phyloP scores from a whole-genome alignment of 1,140 invertebrate genomes.

The Littorina saxatilis region DNA sequence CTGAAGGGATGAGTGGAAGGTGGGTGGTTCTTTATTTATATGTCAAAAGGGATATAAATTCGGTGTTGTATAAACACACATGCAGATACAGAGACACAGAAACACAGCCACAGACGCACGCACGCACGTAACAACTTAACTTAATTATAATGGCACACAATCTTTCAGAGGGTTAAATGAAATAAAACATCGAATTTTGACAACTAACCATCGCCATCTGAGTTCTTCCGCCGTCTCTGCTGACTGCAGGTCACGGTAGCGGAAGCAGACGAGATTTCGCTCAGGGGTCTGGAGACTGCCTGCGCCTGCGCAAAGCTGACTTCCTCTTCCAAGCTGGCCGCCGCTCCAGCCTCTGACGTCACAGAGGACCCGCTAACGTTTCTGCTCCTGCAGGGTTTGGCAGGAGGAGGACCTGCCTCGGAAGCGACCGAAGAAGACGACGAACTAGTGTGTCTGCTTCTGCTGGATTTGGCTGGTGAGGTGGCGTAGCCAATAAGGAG shows the following conservation, averaged over 20 bases:
- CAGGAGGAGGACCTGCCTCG: neutral
- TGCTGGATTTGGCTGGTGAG: neutral
- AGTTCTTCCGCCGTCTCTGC: slow-evolving; percentile 31
- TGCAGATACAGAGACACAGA: no score
- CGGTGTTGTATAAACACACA: no score
- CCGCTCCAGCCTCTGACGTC: slow-evolving; percentile 52
- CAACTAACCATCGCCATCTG: slow-evolving; percentile 34
- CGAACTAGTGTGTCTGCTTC: slow-evolving; percentile 1
- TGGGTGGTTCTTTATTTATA: no score
- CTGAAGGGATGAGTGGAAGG: no score
- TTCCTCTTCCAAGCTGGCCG: slow-evolving; percentile 32
- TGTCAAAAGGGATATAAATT: no score
- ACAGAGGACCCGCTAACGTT: slow-evolving; percentile 45
- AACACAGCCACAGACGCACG: no score
- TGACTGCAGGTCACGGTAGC: neutral
- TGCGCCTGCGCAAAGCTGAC: neutral
- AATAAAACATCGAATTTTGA: no score
- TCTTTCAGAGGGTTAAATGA: no score
- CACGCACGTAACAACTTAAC: no score
- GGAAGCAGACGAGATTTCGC: neutral
- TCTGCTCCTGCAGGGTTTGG: neutral
- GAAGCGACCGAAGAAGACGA: no score
- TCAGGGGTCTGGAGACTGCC: neutral
- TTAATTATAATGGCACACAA: no score
- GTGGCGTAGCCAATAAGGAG: slow-evolving; percentile 56